Base-by-base conservation (phyloP, 92 coral and sea anemone genomes). In the Heteractis magnifica region DNA sequence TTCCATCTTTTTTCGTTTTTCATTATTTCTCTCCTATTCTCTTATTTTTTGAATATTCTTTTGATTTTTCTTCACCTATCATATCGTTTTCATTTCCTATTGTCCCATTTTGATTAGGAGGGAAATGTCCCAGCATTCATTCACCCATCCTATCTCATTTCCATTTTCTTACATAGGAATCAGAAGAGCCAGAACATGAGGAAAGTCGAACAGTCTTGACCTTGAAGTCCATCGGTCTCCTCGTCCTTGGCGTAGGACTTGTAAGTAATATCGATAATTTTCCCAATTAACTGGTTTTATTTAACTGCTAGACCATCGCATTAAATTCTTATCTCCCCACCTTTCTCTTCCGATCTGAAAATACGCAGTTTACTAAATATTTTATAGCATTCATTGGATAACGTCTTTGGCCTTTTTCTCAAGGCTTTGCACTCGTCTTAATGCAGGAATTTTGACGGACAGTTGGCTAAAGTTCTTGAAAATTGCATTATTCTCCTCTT, bases 171-270 rank as follows among this genome's bases (percentile, higher is more conserved):
- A 82, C 44, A 73, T 76, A 84, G 65, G 92, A 81, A 44, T 83
- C 87, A 71, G 99, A 91, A 50, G 99, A 95, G 72, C 97, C 89
- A 18, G 98, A 95, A 74, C 81, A 85, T 9, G 99, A 96, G 72
- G 99, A 96, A 62, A 96, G 92, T 88, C 79, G 77, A 49, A 75
- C 91, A 34, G 85, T 88, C 53, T 75, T 94, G 78, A 90, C 89
- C 64, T 12, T 90, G 44, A 96, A 96, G 80, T 96, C 96, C 52
- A 90, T 87, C 76, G 89, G 89, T 56, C 93, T 94, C 51, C 93
- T 96, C 12, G 90, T 90, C 48, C 76, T 89, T 7, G 99, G 99
- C 20, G 98, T 96, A 10, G 98, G 94, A 20, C 83, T 96, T 94
- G 99, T 96, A 84, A 90, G 98, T 68, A 8, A 8, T 8, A 62